These are phyloP conservation scores for Andricus quercusramuli DNA, from an alignment of 2,888 invertebrate species.

Conservation along the genomic window DNA sequence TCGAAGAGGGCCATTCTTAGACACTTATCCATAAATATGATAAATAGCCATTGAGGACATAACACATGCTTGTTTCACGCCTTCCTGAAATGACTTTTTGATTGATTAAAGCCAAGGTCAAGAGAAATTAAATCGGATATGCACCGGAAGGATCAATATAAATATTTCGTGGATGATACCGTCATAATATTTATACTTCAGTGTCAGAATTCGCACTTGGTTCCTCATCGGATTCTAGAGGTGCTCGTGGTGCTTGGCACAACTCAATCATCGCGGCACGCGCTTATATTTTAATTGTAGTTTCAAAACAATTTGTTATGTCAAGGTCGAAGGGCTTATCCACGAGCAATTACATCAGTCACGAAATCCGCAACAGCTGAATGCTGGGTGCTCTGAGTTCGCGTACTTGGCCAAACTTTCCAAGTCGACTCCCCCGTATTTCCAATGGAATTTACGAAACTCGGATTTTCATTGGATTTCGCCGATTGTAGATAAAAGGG, in stretches of 20 bases:
- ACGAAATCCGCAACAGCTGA: slow-evolving; percentile 77
- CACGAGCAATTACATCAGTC: slow-evolving; percentile 76
- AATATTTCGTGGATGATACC: background rate
- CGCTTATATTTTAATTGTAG: slow-evolving; percentile 78
- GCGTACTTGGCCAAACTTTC: slow-evolving; percentile 57
- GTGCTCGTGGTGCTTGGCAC: slow-evolving; percentile 76
- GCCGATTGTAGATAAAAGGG: slow-evolving; percentile 51
- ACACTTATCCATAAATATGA: no score
- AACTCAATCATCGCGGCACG: slow-evolving; percentile 74
- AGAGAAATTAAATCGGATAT: background rate
- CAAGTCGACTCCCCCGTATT: slow-evolving; percentile 53
- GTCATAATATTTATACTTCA: slow-evolving; percentile 34
- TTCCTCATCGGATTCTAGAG: slow-evolving; percentile 41
- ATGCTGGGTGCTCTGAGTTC: slow-evolving; percentile 58
- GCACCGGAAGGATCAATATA: background rate
- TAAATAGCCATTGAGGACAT: no score
- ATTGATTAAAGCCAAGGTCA: background rate
- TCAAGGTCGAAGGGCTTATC: slow-evolving; percentile 76
- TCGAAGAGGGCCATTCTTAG: no score
- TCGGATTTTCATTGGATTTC: slow-evolving; percentile 24
- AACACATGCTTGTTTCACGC: no score
- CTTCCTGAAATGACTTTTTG: no score
- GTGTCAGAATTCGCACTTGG: slow-evolving; percentile 30
- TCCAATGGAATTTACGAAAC: slow-evolving; percentile 51
- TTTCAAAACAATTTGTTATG: slow-evolving; percentile 78